Evolutionary conservation across 2,113 vertebrate species (phyloP).

Genomic region (Mesitornis unicolor): DNA sequence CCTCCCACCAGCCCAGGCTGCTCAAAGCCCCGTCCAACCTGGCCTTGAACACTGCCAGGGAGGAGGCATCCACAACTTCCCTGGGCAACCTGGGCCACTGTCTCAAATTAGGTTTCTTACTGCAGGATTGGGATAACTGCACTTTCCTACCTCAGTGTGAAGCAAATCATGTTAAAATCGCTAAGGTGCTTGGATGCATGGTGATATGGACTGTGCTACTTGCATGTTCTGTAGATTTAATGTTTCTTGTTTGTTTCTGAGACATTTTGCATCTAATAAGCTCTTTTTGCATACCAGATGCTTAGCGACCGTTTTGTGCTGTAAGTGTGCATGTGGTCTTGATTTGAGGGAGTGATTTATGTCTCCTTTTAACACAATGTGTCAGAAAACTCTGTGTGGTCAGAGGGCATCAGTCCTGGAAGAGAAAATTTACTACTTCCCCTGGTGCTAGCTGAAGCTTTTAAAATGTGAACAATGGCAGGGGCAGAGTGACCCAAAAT

Average conservation of each 20-base stretch:
- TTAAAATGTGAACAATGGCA: not conserved
- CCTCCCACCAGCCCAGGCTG: too few relatives aligned
- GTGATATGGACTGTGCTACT: not conserved
- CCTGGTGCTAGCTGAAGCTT: not conserved
- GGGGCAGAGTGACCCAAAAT: not conserved
- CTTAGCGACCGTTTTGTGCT: not conserved
- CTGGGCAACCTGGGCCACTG: too few relatives aligned
- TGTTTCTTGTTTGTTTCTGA: not conserved
- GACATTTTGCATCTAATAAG: not conserved
- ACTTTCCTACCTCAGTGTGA: not conserved
- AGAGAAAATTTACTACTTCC: not conserved
- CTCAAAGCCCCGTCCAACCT: too few relatives aligned
- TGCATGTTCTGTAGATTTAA: not conserved
- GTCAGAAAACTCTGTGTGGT: not conserved
- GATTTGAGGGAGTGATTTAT: not conserved
- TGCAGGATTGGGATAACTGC: not conserved
- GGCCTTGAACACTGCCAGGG: too few relatives aligned
- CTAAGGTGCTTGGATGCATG: not conserved
- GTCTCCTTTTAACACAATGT: not conserved
- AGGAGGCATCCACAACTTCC: too few relatives aligned
- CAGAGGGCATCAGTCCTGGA: not conserved
- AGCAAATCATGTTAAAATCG: not conserved
- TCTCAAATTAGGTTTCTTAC: not conserved
- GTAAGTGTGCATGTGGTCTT: not conserved
- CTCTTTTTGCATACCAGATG: not conserved